Base-by-base conservation (phyloP, 2,888 invertebrate genomes). In the Cosmia pyralina region DNA sequence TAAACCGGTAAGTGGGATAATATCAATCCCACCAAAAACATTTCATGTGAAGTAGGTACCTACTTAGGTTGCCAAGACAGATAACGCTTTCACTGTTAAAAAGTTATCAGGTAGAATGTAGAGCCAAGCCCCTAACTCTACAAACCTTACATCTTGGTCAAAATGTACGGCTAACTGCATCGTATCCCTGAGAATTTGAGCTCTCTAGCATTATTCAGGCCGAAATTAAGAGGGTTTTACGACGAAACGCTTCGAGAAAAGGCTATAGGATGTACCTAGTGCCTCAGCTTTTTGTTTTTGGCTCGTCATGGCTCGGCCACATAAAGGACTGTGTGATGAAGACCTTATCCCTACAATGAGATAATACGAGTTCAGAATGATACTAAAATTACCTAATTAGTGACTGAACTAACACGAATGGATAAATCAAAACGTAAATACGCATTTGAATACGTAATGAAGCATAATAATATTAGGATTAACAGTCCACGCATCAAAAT, bases 401-500 rank as follows among this genome's bases (percentile, higher is more conserved):
- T 15, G 4, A 55, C 22, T 44, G 17, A 50, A 34, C 6, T 38
- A 58, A 62, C 48, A 67, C 60, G 52, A 79, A 79, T 52, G 1
- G 28, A 41, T 57, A 53, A 69, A 75, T 53, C 19, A 50, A 64
- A 48, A 52, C 8, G 11, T 62, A 41, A 63, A 67, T n/a, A 55
- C n/a, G 17, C 38, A 69, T 63, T 79, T 70, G 55, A 80, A 59
- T 75, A 52, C 34, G 7, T 64, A 70, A 59, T 59, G 50, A 68
- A 55, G 44, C 38, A 44, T 59, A 38, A 44, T 59, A 38, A 57
- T 11, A 55, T 64, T 75, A 38, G 53, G 66, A 75, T 67, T 66
- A 62, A 69, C 65, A 58, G 11, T 52, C 44, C 66, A 67, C 65
- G 55, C 73, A 57, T 60, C 22, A 58, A 72, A 69, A 77, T 67